phyloP scores from a whole-genome alignment of 2,113 vertebrate genomes.

The Edolisoma coerulescens region DNA sequence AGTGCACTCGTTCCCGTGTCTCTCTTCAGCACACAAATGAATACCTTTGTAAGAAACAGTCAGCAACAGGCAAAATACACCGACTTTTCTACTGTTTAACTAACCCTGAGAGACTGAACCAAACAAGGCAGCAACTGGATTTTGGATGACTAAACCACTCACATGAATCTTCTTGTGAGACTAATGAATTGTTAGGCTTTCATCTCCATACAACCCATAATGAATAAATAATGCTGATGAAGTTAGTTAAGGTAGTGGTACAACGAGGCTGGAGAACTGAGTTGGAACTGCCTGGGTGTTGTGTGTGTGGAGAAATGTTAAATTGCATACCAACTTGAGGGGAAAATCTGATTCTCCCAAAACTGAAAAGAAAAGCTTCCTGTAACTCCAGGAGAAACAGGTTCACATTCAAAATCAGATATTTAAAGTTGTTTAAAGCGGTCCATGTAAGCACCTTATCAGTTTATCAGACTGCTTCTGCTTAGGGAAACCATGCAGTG shows the following conservation, averaged over 20 bases:
- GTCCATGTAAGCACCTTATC: background rate
- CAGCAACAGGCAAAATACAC: background rate
- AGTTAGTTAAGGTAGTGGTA: background rate
- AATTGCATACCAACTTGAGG: background rate
- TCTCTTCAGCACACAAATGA: background rate
- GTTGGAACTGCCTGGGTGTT: background rate
- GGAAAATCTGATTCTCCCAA: background rate
- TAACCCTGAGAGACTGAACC: background rate
- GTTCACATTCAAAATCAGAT: background rate
- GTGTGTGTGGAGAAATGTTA: accelerated
- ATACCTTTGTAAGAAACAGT: background rate
- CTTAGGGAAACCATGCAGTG: background rate
- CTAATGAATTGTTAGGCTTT: background rate
- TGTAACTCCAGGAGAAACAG: background rate
- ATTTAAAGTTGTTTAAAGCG: background rate
- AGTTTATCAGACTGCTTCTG: background rate
- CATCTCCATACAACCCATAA: background rate
- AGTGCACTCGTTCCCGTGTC: background rate
- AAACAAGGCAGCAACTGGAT: background rate
- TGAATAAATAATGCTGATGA: background rate
- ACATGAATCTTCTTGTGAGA: background rate
- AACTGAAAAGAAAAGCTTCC: background rate
- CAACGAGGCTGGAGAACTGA: background rate
- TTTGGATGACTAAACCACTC: background rate
- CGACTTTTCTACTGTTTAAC: background rate